These are phyloP conservation scores for Drosophila pullipes DNA, from an alignment of 2,888 invertebrate species.

Conservation along the genomic window DNA sequence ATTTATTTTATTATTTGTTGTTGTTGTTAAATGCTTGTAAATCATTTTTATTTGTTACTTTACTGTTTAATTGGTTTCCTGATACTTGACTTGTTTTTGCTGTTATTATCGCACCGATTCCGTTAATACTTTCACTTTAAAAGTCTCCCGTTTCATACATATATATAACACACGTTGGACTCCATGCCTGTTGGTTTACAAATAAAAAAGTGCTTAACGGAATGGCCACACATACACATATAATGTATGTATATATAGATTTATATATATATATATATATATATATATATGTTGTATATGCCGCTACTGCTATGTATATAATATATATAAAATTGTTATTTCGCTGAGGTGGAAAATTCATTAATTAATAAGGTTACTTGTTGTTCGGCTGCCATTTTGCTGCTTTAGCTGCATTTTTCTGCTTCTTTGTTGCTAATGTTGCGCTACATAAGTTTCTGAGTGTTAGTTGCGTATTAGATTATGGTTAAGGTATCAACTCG, in stretches of 20 bases:
- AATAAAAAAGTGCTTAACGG: conserved; percentile 15
- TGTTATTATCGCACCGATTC: conserved; percentile 32
- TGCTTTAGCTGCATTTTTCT: conserved; percentile 12
- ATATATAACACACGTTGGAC: neutral
- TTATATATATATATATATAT: conserved; percentile 46
- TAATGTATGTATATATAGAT: conserved; percentile 29
- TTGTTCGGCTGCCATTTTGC: conserved; percentile 50
- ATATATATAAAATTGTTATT: conserved; percentile 79
- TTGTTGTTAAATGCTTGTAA: conserved; percentile 76
- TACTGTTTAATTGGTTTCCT: conserved; percentile 67
- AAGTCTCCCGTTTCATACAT: conserved; percentile 3
- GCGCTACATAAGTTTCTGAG: conserved; percentile 18
- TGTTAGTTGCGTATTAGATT: conserved; percentile 10
- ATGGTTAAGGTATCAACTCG: conserved; percentile 39
- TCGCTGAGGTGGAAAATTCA: conserved; percentile 83
- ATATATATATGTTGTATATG: conserved; percentile 55
- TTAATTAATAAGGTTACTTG: conserved; percentile 81
- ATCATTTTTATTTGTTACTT: conserved; percentile 66
- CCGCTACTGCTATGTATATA: conserved; percentile 67
- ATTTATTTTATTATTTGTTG: conserved; percentile 48
- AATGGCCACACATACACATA: conserved; percentile 24
- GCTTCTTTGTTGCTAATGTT: conserved; percentile 29
- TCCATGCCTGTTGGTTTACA: conserved; percentile 1
- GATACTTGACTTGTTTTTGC: conserved; percentile 64
- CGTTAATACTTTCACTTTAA: conserved; percentile 26